Conservation (phyloP, 2,888 invertebrate species). For the Rambutsinella grinnellia region DNA sequence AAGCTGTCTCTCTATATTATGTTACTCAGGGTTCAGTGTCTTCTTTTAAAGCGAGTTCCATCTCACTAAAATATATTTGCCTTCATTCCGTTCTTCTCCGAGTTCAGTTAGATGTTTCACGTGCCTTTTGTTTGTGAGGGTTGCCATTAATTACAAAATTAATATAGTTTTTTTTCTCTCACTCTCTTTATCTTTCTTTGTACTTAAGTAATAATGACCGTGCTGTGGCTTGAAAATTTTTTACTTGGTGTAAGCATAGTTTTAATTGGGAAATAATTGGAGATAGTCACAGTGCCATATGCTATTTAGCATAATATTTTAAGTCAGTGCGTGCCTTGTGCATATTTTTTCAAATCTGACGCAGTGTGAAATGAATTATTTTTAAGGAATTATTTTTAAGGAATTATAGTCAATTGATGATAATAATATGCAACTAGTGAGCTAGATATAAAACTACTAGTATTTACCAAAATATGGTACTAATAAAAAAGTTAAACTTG, state of each 20-base stretch:
- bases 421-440: too few species aligned
- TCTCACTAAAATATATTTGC: conserved; percentile 13
- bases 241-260: too few species aligned
- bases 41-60: conserved; percentile 30
- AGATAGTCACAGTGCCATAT: too few species aligned
- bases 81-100: conserved; percentile 32
- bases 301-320: too few species aligned
- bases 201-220: background rate
- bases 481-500: background rate
- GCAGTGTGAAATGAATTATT: background rate
- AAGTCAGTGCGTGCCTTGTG: conserved; percentile 16
- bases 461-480: background rate
- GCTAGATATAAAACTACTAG: background rate
- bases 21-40: conserved; percentile 48
- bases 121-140: conserved; percentile 20
- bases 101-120: background rate
- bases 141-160: background rate
- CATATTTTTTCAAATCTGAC: background rate
- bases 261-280: too few species aligned
- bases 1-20: background rate
- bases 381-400: background rate
- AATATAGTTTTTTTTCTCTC: background rate
- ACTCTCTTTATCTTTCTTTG: background rate
- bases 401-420: background rate
- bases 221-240: background rate